Evolutionary conservation across 2,888 invertebrate genomes (phyloP), one percentile per base, ranked within the genome.

Genomic region (Drosophila nr. medialis): DNA sequence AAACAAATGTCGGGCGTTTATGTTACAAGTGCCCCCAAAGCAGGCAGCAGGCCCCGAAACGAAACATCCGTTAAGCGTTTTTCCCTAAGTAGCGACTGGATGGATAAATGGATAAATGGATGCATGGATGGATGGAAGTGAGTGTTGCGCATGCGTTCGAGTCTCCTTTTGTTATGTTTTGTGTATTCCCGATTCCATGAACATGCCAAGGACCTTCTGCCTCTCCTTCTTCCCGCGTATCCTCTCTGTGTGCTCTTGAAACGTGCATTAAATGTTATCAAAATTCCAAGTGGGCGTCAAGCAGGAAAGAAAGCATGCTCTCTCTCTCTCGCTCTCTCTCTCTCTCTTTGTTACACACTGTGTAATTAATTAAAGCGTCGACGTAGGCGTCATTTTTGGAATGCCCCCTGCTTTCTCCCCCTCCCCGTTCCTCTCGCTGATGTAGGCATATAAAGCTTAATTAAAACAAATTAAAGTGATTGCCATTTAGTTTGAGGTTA

Each of bases 401-500:
- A 40, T 53, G 42, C 40, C 61, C 45, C 50, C 40, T 15, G 45
- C 8, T 13, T 13, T 48, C n/a, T 18, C 64, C 13, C 13, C 6
- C 51, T 0, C 27, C 21, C 40, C 5, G n/a, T 24, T 53, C 21
- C 40, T 2, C n/a, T 18, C 36, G 49, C 13, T 64, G 24, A 27
- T 55, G 36, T 55, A 55, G 88, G 91, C 91, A 84, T 84, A 90
- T 78, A 83, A 82, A 86, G 90, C 90, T 92, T 92, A 91, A 92
- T 91, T 91, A 91, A 92, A 82, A 87, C 90, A 90, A 91, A 91
- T 91, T 91, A 91, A 91, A 90, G 91, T 92, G 92, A 91, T 91
- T 92, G 91, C 89, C 91, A 85, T 91, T 89, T 91, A 90, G 89
- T 92, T 91, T 91, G 92, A 90, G 92, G 92, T 92, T 91, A 91